Base-by-base conservation (phyloP, 2,888 invertebrate genomes). In the Ceriagrion tenellum region DNA sequence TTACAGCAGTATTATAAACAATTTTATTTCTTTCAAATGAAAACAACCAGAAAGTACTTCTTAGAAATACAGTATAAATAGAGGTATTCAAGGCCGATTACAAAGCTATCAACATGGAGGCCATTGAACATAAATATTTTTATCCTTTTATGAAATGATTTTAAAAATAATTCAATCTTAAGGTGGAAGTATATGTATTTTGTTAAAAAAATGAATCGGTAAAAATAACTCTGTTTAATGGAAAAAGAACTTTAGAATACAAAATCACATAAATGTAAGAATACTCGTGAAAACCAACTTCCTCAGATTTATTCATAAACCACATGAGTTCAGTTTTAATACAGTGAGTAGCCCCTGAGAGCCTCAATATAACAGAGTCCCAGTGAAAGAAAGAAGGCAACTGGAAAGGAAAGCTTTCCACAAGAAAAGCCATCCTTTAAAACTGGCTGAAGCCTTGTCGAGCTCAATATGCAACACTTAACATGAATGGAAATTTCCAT, bases 11-110 rank as follows among this genome's bases (percentile, higher is more conserved):
- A 35, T 91, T 63, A 59, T 91, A 91, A 91, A 91, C 40, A 56
- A 91, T 91, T 91, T 91, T 91, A 91, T 91, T 91, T 63, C 63
- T 63, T 59, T 91, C 40, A 91, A 91, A 91, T 91, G 63, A 88
- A 88, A 91, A 91, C 91, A 91, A 91, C 91, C 91, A 63, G 56
- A 23, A 63, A 91, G 91, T 59, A 91, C 59, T 56, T 91, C 59
- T 59, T 59, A 40, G 91, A 91, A 91, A 91, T 91, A 91, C 91
- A 91, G 91, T 40, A 59, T 91, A 91, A 91, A 91, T 63, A 91
- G 59, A 59, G 63, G 40, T 40, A 40, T 63, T 90, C 26, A 63
- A 63, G 59, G 63, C 59, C 59, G 35, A 59, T 63, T 59, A 59
- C 35, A 91, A 59, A 91, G 59, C 59, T 35, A 63, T 63, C 91